Conservation (phyloP, 2,113 vertebrate species). For the Hymenochirus boettgeri region DNA sequence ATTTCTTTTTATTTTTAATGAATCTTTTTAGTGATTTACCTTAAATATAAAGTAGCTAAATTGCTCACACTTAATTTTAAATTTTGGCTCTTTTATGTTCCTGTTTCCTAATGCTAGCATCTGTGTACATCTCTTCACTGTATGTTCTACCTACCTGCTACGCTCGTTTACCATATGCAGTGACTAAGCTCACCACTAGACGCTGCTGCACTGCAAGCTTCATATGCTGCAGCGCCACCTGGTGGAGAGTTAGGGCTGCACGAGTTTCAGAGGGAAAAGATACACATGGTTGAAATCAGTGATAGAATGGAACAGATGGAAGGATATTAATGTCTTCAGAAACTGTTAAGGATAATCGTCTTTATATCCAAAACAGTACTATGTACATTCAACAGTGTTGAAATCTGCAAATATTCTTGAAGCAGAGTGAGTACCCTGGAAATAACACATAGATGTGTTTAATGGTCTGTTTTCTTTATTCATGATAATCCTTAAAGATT, state of each 20-base stretch:
- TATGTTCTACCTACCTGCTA: constrained; percentile 1
- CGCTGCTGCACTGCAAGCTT: constrained; percentile 40
- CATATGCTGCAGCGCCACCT: constrained; percentile 42
- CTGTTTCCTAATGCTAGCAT: neutral
- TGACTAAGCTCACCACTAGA: constrained; percentile 40
- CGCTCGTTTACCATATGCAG: constrained; percentile 31
- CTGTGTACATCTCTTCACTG: neutral
- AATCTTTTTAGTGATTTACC: no score
- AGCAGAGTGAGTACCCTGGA: constrained; percentile 6
- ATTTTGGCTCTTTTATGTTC: no score
- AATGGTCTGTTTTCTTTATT: constrained; percentile 58
- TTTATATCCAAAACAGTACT: constrained; percentile 1
- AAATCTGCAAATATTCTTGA: constrained; percentile 15
- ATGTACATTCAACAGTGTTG: constrained; percentile 8
- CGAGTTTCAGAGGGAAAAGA: constrained; percentile 31
- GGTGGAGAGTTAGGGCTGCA: constrained; percentile 41
- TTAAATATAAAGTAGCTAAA: no score
- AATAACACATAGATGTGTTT: constrained; percentile 59
- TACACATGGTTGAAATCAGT: constrained; percentile 28
- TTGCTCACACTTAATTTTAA: no score
- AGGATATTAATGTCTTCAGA: constrained; percentile 14
- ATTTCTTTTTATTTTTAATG: no score
- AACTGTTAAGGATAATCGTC: constrained; percentile 15
- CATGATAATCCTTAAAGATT: constrained; percentile 65
- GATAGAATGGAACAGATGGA: constrained; percentile 16